Evolutionary conservation across 2,888 invertebrate species (phyloP).

Genomic region (Chrysolina haemoptera): DNA sequence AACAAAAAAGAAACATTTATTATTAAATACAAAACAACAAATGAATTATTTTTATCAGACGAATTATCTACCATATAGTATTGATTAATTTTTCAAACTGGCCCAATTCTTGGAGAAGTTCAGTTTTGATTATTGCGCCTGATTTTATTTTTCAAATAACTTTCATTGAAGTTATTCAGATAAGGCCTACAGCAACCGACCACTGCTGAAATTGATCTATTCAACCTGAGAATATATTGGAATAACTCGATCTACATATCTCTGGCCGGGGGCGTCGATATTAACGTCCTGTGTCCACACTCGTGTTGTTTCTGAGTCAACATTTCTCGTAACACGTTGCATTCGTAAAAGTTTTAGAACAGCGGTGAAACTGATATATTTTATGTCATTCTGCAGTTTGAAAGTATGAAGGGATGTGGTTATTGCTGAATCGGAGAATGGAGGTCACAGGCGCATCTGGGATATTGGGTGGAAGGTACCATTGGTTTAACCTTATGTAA

Average conservation of each 20-base stretch:
- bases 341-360: background rate
- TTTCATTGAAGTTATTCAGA: too few relatives aligned
- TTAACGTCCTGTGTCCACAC: background rate
- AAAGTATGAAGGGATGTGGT: background rate
- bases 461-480: too few relatives aligned
- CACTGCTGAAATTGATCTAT: background rate
- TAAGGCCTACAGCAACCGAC: background rate
- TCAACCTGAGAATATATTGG: background rate
- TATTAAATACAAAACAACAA: too few relatives aligned
- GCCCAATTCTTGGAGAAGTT: too few relatives aligned
- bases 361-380: constrained; percentile 1
- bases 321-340: constrained; percentile 6
- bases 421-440: background rate
- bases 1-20: too few relatives aligned
- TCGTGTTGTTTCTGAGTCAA: constrained; percentile 8
- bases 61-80: too few relatives aligned
- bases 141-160: too few relatives aligned
- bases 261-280: background rate
- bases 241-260: background rate
- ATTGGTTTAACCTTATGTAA: too few relatives aligned
- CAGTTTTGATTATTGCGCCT: too few relatives aligned
- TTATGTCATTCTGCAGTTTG: background rate
- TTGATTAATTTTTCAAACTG: too few relatives aligned
- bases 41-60: too few relatives aligned
- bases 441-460: background rate